These are phyloP conservation scores for Mesoclemmys tuberculata DNA, from an alignment of 2,113 vertebrate genomes.

Conservation along the genomic window DNA sequence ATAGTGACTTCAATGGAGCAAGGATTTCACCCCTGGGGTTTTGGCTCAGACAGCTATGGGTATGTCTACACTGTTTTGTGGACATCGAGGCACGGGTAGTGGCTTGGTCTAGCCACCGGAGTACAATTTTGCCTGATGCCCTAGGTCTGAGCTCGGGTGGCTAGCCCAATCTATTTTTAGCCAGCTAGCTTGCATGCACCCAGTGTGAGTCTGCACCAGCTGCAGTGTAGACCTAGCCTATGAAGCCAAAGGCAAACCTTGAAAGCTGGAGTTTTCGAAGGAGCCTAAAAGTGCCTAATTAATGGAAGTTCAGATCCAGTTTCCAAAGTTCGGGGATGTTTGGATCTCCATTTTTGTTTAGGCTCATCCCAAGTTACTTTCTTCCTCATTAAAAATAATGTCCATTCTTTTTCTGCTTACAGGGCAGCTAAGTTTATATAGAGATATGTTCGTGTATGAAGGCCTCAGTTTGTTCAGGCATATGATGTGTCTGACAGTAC, in stretches of 20 bases:
- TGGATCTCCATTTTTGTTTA: not conserved
- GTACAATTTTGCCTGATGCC: too few relatives aligned
- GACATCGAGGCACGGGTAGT: not conserved
- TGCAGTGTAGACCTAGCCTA: not conserved
- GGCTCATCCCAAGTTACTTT: not conserved
- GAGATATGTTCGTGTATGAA: not conserved
- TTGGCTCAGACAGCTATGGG: not conserved
- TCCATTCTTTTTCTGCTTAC: not conserved
- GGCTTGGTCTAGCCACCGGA: too few relatives aligned
- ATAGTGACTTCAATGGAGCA: not conserved
- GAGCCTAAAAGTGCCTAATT: not conserved
- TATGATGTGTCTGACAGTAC: not conserved
- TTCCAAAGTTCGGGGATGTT: not conserved
- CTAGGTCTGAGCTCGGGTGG: not conserved
- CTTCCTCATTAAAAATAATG: not conserved
- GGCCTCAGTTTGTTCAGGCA: not conserved
- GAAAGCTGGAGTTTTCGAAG: not conserved
- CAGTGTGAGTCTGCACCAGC: not conserved
- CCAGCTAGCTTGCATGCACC: not conserved
- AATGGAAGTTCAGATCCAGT: not conserved
- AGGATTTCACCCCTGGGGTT: not conserved
- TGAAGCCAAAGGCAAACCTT: not conserved
- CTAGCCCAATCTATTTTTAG: not conserved
- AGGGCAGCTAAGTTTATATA: not conserved
- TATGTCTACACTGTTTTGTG: not conserved